Evolutionary conservation across 2,888 invertebrate genomes (phyloP).

Genomic region (Neocrepidodera transversa): DNA sequence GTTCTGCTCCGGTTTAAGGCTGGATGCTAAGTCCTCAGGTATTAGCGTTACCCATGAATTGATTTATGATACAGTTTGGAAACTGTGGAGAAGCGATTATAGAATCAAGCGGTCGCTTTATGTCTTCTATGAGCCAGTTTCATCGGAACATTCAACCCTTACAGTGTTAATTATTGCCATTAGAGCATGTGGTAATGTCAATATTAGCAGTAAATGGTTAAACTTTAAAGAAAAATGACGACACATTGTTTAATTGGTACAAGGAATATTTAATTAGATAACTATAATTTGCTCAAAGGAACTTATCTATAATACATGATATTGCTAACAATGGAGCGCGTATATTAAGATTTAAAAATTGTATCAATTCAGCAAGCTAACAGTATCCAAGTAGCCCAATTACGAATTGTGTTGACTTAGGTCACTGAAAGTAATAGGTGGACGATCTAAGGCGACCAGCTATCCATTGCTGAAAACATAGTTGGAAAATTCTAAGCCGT

Average conservation of each 20-base stretch:
- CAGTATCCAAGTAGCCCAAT: too few relatives aligned
- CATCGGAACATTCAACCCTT: conserved; percentile 19
- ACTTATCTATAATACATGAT: too few relatives aligned
- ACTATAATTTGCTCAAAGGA: too few relatives aligned
- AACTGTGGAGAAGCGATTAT: conserved; percentile 29
- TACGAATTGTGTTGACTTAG: too few relatives aligned
- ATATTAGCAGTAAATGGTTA: conserved; percentile 8
- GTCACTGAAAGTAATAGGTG: too few relatives aligned
- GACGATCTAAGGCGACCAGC: too few relatives aligned
- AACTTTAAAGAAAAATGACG: conserved; percentile 7
- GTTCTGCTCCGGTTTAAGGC: conserved; percentile 5
- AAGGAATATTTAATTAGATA: background rate
- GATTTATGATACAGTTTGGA: conserved; percentile 32
- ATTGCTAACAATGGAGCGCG: too few relatives aligned
- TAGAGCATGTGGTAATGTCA: conserved; percentile 15
- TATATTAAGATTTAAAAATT: too few relatives aligned
- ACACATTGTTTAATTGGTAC: conserved; percentile 8
- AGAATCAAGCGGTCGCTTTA: conserved; percentile 30
- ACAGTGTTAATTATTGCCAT: conserved; percentile 14
- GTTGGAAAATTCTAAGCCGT: too few relatives aligned
- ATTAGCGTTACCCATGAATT: conserved; percentile 29
- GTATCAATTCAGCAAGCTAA: too few relatives aligned
- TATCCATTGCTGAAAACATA: too few relatives aligned
- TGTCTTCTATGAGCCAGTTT: conserved; percentile 22
- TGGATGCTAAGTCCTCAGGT: conserved; percentile 25